These are phyloP conservation scores for Propithecus perrieri DNA, from an alignment of 2,797 vertebrate species.

Conservation along the genomic window DNA sequence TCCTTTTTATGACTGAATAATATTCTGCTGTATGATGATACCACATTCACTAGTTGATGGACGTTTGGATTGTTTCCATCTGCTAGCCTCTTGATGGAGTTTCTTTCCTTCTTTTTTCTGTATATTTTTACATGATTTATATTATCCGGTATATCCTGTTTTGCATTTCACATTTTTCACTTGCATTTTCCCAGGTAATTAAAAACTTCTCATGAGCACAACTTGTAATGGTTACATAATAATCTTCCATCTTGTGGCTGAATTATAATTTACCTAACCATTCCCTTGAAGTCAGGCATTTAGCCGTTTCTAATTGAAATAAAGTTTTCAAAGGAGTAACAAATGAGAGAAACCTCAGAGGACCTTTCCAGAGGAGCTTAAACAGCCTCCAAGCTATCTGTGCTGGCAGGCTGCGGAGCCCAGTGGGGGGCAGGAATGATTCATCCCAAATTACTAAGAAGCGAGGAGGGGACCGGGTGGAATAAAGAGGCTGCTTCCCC, in stretches of 20 bases:
- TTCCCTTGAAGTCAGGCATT: conserved; percentile 53
- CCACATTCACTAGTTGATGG: not conserved
- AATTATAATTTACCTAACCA: not conserved
- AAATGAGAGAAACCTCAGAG: conserved; percentile 30
- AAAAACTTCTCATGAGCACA: not conserved
- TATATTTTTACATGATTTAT: not conserved
- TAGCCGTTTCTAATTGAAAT: conserved; percentile 54
- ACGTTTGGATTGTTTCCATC: not conserved
- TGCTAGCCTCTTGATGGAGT: not conserved
- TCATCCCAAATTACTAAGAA: not conserved
- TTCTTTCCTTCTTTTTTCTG: not conserved
- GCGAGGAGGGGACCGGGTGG: not conserved
- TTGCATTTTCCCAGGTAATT: not conserved
- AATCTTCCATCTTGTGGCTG: not conserved
- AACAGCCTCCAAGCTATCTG: not conserved
- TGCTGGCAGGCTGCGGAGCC: not conserved
- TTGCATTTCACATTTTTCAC: not conserved
- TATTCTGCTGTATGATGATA: not conserved
- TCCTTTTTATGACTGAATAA: not conserved
- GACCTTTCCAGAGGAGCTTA: not conserved
- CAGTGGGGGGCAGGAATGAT: not conserved
- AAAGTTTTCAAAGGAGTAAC: conserved; percentile 49
- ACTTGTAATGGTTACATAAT: not conserved
- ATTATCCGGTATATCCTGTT: not conserved
- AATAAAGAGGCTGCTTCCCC: not conserved